Evolutionary conservation across 2,797 vertebrate genomes (phyloP).

Genomic region (Crossoptilon crossoptilon): DNA sequence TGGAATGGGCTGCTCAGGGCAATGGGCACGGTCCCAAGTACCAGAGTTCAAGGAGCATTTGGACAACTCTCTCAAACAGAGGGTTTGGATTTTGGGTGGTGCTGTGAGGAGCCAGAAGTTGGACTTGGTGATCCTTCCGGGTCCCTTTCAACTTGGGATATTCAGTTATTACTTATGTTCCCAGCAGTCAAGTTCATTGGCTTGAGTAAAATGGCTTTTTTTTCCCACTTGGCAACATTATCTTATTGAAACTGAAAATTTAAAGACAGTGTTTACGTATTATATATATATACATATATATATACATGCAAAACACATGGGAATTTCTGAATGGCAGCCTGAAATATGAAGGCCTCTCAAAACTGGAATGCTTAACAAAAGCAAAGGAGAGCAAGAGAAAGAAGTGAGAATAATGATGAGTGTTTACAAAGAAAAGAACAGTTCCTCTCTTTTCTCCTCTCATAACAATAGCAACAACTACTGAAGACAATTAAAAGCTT

Average conservation of each 20-base stretch:
- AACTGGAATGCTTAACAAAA: not conserved
- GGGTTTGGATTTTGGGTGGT: too few relatives aligned
- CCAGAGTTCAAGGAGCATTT: too few relatives aligned
- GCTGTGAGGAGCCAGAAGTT: too few relatives aligned
- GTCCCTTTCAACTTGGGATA: too few relatives aligned
- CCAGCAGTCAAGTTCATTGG: not conserved
- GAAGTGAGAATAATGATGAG: constrained; percentile 54
- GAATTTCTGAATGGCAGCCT: constrained; percentile 20
- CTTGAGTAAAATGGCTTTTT: not conserved
- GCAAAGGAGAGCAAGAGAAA: constrained; percentile 20
- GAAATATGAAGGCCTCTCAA: constrained; percentile 32
- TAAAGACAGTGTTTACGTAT: not conserved
- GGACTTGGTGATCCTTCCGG: too few relatives aligned
- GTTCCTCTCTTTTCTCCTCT: not conserved
- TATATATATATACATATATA: not conserved
- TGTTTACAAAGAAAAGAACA: not conserved
- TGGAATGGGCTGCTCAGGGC: too few relatives aligned
- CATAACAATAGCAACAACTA: not conserved
- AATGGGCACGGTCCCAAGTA: too few relatives aligned
- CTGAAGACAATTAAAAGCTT: constrained; percentile 39
- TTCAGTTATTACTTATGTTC: not conserved
- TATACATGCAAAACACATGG: not conserved
- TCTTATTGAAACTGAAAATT: not conserved
- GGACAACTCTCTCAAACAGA: too few relatives aligned
- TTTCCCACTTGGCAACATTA: not conserved